Evolutionary conservation across 2,797 vertebrate species (phyloP).

Genomic region (Nothura maculosa): DNA sequence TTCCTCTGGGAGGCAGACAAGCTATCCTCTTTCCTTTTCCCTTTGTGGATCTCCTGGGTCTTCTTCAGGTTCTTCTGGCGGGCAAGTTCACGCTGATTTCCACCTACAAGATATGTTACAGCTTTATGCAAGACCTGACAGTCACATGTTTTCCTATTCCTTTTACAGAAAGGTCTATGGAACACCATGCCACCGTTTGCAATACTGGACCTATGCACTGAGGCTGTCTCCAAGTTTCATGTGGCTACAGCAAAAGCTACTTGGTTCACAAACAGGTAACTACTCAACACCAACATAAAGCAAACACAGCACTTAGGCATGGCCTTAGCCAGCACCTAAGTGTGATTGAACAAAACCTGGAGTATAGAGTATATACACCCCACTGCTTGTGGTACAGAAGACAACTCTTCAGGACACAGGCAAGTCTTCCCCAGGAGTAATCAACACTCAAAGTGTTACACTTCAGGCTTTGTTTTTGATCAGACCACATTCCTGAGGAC

Average conservation of each 20-base stretch:
- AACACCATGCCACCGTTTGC: background rate
- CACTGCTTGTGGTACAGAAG: background rate
- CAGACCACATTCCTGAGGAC: background rate
- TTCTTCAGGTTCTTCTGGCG: conserved; percentile 86
- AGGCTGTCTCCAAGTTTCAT: background rate
- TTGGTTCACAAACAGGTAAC: background rate
- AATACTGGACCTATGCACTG: background rate
- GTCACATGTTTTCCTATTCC: background rate
- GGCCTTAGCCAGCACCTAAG: background rate
- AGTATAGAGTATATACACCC: background rate
- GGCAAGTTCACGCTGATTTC: conserved; percentile 85
- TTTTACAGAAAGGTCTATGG: background rate
- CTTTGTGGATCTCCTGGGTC: conserved; percentile 82
- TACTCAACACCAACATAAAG: background rate
- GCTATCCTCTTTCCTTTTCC: conserved; percentile 83
- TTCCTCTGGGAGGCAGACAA: conserved; percentile 82
- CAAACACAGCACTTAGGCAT: background rate
- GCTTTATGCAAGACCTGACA: background rate
- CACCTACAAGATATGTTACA: conserved; percentile 59
- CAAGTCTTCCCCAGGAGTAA: background rate
- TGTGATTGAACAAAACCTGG: too few relatives aligned
- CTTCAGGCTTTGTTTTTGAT: background rate
- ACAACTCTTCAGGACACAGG: background rate
- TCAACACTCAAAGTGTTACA: background rate
- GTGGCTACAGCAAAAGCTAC: background rate